Evolutionary conservation across 2,888 invertebrate genomes (phyloP), one percentile per base, ranked within the genome.

Genomic region (Metellina segmentata): DNA sequence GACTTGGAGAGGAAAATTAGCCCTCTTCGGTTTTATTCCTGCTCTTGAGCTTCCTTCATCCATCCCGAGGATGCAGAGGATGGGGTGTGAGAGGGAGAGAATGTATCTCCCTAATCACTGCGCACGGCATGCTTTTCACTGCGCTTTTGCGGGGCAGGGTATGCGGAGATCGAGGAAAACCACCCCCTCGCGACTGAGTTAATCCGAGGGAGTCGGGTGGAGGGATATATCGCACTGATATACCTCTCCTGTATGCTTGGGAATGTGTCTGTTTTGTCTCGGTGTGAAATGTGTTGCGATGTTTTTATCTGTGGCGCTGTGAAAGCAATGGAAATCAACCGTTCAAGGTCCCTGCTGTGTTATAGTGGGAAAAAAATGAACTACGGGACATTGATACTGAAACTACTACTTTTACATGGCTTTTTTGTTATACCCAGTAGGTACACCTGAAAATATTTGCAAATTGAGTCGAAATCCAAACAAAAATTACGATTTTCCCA

Each of bases 121-220:
- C 74, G 61, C 74, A 61, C 53, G 61, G 75, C 8, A 16, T 74
- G 85, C 75, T 61, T 34, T 85, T 53, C n/a, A 61, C 61, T 61
- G 85, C 74, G 85, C 48, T 71, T 49, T 74, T 75, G 48, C 53
- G 61, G 61, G 16, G 79, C 19, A 77, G 77, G 52, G 52, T 77
- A 51, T 79, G 79, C 79, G 61, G 79, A 34, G 79, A 79, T 48
- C 13, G 61, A 61, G 53, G 20, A 61, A 19, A 13, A 79, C 19
- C 19, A 52, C 0, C 13, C 61, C 7, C 20, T 13, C 19, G 34
- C 34, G 34, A 34, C 34, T 34, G 34, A 34, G 34, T 34, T 34
- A 34, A 34, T 4, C 34, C 34, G 34, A 34, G 34, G 34, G 34
- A 34, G 7, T 61, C 16, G 8, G 6, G 11, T 11, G 5, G 61